Base-by-base conservation (phyloP, 1,140 invertebrate species). In the Stegodyphus mimosarum region DNA sequence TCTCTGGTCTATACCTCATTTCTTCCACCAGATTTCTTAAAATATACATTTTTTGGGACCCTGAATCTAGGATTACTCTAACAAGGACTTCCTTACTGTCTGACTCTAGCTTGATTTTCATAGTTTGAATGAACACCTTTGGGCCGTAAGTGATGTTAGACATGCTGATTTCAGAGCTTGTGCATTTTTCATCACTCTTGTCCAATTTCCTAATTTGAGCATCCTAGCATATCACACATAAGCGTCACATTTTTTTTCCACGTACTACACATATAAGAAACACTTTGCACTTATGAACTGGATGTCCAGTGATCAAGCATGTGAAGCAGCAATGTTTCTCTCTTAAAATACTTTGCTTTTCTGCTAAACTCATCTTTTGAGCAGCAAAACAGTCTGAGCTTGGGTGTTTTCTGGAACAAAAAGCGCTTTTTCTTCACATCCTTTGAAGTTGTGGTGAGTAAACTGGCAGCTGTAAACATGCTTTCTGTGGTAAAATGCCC, bases 241-340 rank as follows among this genome's bases (percentile, higher is more conserved):
- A 63, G 55, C 63, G 6, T 6, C 11, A 64, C 33, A 63, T 76
- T 13, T 50, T 64, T 64, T 76, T 64, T 48, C 55, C 7, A 2
- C 17, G 48, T 50, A 50, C 18, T 55, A 63, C 15, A 64, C 73
- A 76, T 76, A 6, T 76, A 3, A 49, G 17, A 76, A 76, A 76
- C 7, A 63, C 9, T 49, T 76, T 63, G 48, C 55, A 76, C 33
- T 63, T 50, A 64, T 5, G 2, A 63, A 63, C 6, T 63, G 11
- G 53, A 50, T 50, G 10, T 6, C 53, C 33, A 15, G 60, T 7
- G 4, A n/a, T 49, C 13, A 76, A 49, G 17, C 73, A 64, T 17
- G 48, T 33, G n/a, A 63, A 76, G 48, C 53, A 76, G 7, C 73
- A 76, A 6, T 53, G 55, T 60, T 60, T 60, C 1, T 15, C 15